Evolutionary conservation across 2,888 invertebrate genomes (phyloP), one percentile per base, ranked within the genome.

Genomic region (Bombylius major): DNA sequence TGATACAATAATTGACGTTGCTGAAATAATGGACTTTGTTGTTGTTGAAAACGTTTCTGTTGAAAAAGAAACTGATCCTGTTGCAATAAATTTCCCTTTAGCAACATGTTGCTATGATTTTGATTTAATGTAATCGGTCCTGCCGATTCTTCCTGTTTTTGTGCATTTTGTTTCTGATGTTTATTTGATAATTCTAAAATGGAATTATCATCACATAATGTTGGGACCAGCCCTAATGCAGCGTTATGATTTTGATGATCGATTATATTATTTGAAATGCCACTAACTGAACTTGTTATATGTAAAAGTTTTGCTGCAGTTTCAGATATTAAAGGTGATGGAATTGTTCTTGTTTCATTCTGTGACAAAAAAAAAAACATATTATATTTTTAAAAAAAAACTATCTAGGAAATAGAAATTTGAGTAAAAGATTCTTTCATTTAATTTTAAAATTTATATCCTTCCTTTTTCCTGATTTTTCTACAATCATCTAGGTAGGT

Each of bases 201-300:
- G 34, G 11, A 36, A 47, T 50, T 47, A 13, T 47, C 46, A 3
- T 42, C 39, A 42, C 23, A 42, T 11, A 42, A 6, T 42, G 11
- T 42, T 11, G 31, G 39, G 39, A 42, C 39, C 39, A 42, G 39
- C 39, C 39, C 39, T 11, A 42, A 42, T 11, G 4, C 11, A 11
- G 39, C 8, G 11, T 42, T 42, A 11, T 42, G 39, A 11, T 42
- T 42, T 42, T 11, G 39, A 47, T 39, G 47, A 50, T 55, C 50
- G 9, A 23, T n/a, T 31, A 55, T 39, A 45, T 53, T 54, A 42
- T 48, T 51, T 2, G 53, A 55, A 53, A 56, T 53, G 47, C 59
- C 55, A 48, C 54, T 54, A 32, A 54, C 51, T n/a, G 59, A 57
- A 48, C 48, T 56, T 6, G 59, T 59, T 53, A 59, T 46, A 47